Base-by-base conservation (phyloP, 1,140 invertebrate species). In the Conopomorpha cramerella region DNA sequence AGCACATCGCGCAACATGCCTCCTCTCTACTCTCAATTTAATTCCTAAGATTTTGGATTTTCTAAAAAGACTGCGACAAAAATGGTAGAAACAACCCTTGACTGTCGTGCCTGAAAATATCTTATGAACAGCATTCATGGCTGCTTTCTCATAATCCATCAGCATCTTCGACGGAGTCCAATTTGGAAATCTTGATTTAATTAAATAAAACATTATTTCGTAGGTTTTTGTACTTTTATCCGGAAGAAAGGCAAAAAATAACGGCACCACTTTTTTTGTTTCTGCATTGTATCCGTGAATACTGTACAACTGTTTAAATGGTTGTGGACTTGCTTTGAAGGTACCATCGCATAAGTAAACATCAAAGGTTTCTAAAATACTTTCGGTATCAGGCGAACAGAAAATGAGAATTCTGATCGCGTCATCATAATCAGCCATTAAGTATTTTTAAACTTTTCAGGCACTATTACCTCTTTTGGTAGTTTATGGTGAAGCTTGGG, bases 31-130 rank as follows among this genome's bases (percentile, higher is more conserved):
- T 34, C 17, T 34, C 2, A 19, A 34, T 12, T 34, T 34, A 15
- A 19, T 11, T 13, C 32, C 32, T 8, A 34, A 23, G 25, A 25
- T n/a, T n/a, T n/a, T n/a, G n/a, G n/a, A n/a, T n/a, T n/a, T n/a
- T n/a, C n/a, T n/a, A n/a, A n/a, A n/a, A 23, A 34, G 11, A 19
- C 32, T 34, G 32, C 8, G 10, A 25, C 32, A 23, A 14, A 34
- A 34, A 34, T 34, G 32, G 13, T 34, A 23, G 13, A 11, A 34
- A 34, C 32, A 34, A n/a, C 32, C 32, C 8, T 34, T 34, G 6
- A 34, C 14, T 34, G 8, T 12, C 2, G 32, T 13, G 4, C 25
- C 12, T 13, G 32, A 19, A 34, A 34, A 34, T 1, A 19, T 13
- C 25, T 34, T 34, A 11, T 12, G 17, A 11, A 34, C 25, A 13